Evolutionary conservation across 2,888 invertebrate species (phyloP).

Genomic region (Idaea straminata): DNA sequence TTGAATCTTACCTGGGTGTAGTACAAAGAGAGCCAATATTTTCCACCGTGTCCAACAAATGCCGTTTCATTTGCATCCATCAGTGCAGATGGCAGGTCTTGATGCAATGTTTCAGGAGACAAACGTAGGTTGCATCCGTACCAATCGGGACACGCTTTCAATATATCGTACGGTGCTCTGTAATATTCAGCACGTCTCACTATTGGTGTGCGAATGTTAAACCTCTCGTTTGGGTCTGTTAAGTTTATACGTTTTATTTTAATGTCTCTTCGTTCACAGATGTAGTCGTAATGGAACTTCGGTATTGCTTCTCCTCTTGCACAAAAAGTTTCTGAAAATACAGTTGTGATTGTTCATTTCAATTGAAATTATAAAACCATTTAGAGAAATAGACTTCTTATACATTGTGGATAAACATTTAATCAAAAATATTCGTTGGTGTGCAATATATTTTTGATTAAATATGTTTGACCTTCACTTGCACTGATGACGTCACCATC

Average conservation of each 20-base stretch:
- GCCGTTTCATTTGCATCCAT: slow-evolving; percentile 71
- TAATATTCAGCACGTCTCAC: slow-evolving; percentile 71
- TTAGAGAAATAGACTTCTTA: no score
- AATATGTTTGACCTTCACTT: no score
- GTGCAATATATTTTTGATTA: no score
- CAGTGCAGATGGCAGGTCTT: slow-evolving; percentile 53
- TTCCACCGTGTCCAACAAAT: slow-evolving; percentile 71
- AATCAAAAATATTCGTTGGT: no score
- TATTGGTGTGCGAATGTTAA: slow-evolving; percentile 65
- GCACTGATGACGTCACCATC: no score
- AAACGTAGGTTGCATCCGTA: slow-evolving; percentile 73
- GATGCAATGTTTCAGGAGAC: slow-evolving; percentile 57
- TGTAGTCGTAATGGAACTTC: slow-evolving; percentile 73
- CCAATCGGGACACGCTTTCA: slow-evolving; percentile 75
- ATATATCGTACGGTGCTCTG: slow-evolving; percentile 66
- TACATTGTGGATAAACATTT: no score
- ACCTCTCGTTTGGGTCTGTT: slow-evolving; percentile 69
- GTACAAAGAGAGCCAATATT: slow-evolving; percentile 71
- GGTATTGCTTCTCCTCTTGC: slow-evolving; percentile 63
- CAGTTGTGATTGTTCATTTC: no score
- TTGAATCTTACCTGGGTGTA: slow-evolving; percentile 59
- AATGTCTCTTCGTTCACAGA: slow-evolving; percentile 65
- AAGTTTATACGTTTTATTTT: slow-evolving; percentile 68
- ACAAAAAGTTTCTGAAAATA: slow-evolving; percentile 58
- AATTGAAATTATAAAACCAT: no score